These are phyloP conservation scores for Leptobrachium leishanense DNA, from an alignment of 2,113 vertebrate genomes.

Conservation along the genomic window DNA sequence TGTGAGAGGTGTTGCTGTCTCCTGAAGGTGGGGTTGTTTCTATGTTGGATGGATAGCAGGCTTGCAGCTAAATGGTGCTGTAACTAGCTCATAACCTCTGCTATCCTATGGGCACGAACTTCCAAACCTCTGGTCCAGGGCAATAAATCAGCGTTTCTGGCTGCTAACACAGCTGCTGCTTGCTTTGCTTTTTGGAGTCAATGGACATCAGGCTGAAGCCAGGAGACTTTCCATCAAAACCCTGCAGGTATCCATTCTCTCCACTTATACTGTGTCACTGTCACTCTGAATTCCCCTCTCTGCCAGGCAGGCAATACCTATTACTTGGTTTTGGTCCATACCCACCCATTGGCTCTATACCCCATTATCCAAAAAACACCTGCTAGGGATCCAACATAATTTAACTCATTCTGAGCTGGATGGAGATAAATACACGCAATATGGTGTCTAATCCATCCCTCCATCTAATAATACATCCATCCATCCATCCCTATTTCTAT, in stretches of 20 bases:
- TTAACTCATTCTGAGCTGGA: no score
- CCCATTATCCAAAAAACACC: no score
- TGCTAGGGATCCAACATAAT: no score
- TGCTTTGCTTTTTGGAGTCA: conserved; percentile 2
- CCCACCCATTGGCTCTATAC: no score
- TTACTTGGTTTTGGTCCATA: no score
- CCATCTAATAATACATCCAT: no score
- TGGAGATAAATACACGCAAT: no score
- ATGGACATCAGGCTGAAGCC: not conserved
- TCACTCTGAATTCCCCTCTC: not conserved
- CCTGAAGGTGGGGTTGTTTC: conserved; percentile 47
- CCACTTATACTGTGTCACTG: not conserved
- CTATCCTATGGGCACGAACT: conserved; percentile 37
- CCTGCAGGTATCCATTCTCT: conserved; percentile 12
- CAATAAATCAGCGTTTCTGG: conserved; percentile 13
- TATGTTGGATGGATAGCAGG: conserved; percentile 11
- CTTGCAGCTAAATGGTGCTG: conserved; percentile 8
- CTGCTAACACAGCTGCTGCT: conserved; percentile 1
- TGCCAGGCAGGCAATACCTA: not conserved
- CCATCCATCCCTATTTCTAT: no score
- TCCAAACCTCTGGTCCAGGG: conserved; percentile 12
- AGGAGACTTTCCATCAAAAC: not conserved
- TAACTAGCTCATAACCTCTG: conserved; percentile 17
- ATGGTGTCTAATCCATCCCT: no score
- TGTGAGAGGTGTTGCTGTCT: conserved; percentile 17